These are phyloP conservation scores for Podiceps cristatus DNA, from an alignment of 2,113 vertebrate species.

Conservation along the genomic window DNA sequence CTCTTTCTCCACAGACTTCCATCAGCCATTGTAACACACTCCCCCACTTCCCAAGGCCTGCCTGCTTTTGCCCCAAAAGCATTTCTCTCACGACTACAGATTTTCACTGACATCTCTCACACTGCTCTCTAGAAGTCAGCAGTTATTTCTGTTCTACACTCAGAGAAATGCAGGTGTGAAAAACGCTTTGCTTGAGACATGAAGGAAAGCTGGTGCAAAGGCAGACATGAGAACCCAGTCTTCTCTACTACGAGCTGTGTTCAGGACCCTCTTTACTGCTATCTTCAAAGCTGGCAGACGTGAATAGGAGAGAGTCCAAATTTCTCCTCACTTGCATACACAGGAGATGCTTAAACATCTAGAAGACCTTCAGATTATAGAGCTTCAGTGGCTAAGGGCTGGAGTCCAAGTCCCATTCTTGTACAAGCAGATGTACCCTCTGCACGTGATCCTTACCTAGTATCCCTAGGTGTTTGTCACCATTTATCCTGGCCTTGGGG, in stretches of 20 bases:
- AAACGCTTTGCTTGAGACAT: not conserved
- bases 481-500: slow-evolving; percentile 41
- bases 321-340: not conserved
- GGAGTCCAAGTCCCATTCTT: not conserved
- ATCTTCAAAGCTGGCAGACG: not conserved
- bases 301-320: not conserved
- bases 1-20: not conserved
- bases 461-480: slow-evolving; percentile 77
- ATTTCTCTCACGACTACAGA: not conserved
- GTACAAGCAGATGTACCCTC: not conserved
- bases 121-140: not conserved
- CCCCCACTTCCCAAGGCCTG: not conserved
- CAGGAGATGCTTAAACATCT: not conserved
- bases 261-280: not conserved
- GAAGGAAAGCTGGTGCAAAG: not conserved
- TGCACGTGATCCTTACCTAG: slow-evolving; percentile 67
- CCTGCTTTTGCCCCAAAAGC: not conserved
- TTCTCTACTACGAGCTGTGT: not conserved
- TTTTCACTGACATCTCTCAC: not conserved
- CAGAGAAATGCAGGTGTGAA: not conserved
- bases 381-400: not conserved
- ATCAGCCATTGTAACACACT: not conserved
- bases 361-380: not conserved
- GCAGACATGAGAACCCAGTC: not conserved
- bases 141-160: not conserved